Evolutionary conservation across 2,797 vertebrate genomes (phyloP).

Genomic region (Tarsius wallacei): DNA sequence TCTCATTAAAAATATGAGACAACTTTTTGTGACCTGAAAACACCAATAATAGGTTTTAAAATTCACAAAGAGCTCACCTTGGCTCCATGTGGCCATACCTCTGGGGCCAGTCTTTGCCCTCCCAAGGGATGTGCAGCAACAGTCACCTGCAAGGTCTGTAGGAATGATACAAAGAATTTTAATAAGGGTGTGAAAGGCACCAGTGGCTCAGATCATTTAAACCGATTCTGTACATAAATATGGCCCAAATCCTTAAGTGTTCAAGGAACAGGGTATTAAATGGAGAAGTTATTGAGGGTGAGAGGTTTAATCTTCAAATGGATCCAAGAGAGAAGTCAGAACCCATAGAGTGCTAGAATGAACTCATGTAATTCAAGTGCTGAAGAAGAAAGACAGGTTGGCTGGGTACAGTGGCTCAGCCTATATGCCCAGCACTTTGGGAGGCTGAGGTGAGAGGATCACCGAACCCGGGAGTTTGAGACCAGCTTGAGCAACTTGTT

Average conservation of each 20-base stretch:
- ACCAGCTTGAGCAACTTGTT: too few relatives aligned
- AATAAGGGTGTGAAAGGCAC: neutral
- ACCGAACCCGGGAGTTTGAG: too few relatives aligned
- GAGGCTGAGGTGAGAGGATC: too few relatives aligned
- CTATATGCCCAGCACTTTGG: too few relatives aligned
- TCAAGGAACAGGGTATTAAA: neutral
- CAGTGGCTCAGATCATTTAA: neutral
- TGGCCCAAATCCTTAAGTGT: neutral
- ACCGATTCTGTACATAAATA: neutral
- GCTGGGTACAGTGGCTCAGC: too few relatives aligned
- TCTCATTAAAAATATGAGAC: neutral
- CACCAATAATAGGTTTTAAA: neutral
- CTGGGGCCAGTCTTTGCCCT: neutral
- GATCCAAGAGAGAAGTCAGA: neutral
- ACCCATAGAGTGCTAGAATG: neutral
- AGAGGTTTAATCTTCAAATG: neutral
- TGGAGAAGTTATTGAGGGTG: neutral
- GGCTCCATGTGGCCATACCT: neutral
- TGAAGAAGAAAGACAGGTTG: neutral
- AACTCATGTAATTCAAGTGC: neutral
- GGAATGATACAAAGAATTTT: neutral
- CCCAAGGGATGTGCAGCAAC: neutral
- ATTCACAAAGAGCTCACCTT: neutral
- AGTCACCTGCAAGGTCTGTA: neutral
- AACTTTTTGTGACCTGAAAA: slow-evolving; percentile 11